Conservation (phyloP, 2,888 invertebrate genomes). For the Incurvaria masculella region DNA sequence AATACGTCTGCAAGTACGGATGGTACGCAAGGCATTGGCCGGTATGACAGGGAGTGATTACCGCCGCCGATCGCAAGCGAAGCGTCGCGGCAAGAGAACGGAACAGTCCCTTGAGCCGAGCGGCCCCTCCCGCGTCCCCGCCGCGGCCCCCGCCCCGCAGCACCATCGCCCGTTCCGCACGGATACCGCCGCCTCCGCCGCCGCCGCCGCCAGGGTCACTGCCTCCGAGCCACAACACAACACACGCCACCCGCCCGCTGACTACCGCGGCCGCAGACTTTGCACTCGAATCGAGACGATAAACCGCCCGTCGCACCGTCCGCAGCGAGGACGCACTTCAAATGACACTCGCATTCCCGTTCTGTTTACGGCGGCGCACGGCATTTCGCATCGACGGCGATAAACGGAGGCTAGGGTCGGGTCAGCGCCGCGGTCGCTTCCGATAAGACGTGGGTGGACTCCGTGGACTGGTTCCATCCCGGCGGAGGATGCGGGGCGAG, state of each 20-base stretch:
- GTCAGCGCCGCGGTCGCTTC: too few relatives aligned
- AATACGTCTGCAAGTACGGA: too few relatives aligned
- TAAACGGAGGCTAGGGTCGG: too few relatives aligned
- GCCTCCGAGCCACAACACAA: neutral
- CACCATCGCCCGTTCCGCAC: constrained; percentile 50
- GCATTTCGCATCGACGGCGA: too few relatives aligned
- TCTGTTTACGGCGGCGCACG: too few relatives aligned
- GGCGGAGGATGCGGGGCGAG: neutral
- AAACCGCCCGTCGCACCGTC: too few relatives aligned
- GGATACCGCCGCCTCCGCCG: constrained; percentile 49
- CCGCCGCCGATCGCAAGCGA: constrained; percentile 40
- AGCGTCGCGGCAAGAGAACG: constrained; percentile 47
- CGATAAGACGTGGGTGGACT: too few relatives aligned
- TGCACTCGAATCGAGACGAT: too few relatives aligned
- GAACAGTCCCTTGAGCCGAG: constrained; percentile 38
- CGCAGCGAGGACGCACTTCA: too few relatives aligned
- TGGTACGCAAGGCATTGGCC: too few relatives aligned
- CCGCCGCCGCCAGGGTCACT: constrained; percentile 16
- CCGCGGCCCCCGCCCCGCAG: constrained; percentile 45
- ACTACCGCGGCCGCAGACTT: too few relatives aligned
- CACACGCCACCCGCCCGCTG: neutral
- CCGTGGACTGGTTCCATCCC: neutral
- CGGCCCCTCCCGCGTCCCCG: constrained; percentile 41
- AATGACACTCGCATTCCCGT: too few relatives aligned
- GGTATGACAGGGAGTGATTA: constrained; percentile 26